Conservation (phyloP, 2,113 vertebrate genomes). For the Notothenia coriiceps region DNA sequence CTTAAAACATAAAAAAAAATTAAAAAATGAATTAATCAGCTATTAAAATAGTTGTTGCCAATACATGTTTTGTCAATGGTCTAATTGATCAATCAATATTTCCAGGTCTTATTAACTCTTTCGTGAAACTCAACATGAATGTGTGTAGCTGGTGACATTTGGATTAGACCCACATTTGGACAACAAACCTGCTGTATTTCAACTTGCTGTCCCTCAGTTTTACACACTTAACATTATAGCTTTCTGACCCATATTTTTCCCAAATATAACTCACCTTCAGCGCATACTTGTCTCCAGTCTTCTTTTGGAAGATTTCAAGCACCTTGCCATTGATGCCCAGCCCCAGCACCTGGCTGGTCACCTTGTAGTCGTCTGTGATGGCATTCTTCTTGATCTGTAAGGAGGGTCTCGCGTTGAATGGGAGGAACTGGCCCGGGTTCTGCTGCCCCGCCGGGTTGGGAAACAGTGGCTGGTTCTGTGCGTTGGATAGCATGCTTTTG, state of each 20-base stretch:
- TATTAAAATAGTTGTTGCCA: background rate
- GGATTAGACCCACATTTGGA: background rate
- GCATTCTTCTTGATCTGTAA: slow-evolving; percentile 93
- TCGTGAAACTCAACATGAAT: background rate
- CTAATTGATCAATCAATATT: too few species aligned
- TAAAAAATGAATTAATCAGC: too few species aligned
- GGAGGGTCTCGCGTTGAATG: slow-evolving; percentile 85
- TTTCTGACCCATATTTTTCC: background rate
- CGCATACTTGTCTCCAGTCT: slow-evolving; percentile 91
- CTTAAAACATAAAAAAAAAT: background rate
- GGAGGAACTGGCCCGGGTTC: slow-evolving; percentile 79
- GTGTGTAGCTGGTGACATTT: background rate
- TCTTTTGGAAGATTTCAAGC: slow-evolving; percentile 92
- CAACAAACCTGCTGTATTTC: background rate
- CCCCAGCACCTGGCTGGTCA: slow-evolving; percentile 94
- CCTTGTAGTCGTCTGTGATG: slow-evolving; percentile 96
- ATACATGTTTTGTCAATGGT: background rate
- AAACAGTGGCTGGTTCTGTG: slow-evolving; percentile 86
- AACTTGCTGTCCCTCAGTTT: background rate
- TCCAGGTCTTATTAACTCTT: background rate
- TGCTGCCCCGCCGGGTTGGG: slow-evolving; percentile 79
- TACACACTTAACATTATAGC: background rate
- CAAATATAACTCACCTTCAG: slow-evolving; percentile 86
- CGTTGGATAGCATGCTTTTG: slow-evolving; percentile 86
- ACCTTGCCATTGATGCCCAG: slow-evolving; percentile 97